phyloP scores from a whole-genome alignment of 2,113 vertebrate genomes.

The Pipra filicauda region DNA sequence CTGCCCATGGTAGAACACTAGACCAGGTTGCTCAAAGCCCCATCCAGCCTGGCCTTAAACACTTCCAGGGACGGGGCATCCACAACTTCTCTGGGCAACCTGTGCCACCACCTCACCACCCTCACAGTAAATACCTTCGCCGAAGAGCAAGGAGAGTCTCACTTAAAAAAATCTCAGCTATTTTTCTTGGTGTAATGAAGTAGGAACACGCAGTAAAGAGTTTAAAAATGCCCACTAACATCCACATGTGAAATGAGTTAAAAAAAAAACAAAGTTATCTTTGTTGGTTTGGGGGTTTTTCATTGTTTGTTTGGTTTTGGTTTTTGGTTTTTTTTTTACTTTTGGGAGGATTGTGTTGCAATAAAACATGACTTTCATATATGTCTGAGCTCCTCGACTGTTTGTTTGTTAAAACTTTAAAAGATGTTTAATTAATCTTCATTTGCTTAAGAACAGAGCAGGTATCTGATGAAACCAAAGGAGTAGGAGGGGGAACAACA shows the following conservation, averaged over 20 bases:
- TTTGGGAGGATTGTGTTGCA: neutral
- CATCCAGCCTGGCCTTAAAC: neutral
- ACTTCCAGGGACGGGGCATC: neutral
- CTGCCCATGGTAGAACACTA: neutral
- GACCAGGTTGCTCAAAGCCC: neutral
- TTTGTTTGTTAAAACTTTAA: neutral
- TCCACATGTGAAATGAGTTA: neutral
- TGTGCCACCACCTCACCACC: neutral
- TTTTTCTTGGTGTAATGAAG: neutral
- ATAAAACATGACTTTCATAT: neutral
- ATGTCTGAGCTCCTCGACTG: neutral
- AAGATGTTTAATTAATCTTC: neutral
- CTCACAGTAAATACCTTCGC: neutral
- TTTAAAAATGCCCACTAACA: neutral
- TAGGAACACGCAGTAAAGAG: neutral
- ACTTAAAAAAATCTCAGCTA: neutral
- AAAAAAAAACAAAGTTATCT: neutral
- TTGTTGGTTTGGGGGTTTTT: neutral
- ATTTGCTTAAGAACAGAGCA: neutral
- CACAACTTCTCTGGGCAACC: neutral
- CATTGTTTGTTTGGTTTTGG: neutral
- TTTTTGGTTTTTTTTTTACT: neutral
- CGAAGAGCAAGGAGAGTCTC: neutral
- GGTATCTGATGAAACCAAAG: neutral
- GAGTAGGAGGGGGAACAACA: neutral